phyloP scores from a whole-genome alignment of 2,113 vertebrate species.

The Oceanites oceanicus region DNA sequence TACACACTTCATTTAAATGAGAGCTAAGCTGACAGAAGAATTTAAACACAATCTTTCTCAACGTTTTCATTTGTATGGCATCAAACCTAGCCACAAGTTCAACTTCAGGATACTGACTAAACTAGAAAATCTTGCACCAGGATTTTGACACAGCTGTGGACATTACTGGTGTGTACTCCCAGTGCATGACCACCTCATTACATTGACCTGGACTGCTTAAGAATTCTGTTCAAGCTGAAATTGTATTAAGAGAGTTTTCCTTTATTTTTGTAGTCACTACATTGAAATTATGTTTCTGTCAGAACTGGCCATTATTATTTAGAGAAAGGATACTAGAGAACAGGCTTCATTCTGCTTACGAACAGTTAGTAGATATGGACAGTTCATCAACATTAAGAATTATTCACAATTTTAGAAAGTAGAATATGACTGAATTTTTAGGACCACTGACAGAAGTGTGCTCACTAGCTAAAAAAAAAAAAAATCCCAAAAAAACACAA shows the following conservation, averaged over 20 bases:
- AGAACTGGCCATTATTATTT: neutral
- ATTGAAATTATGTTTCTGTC: neutral
- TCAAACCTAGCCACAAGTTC: neutral
- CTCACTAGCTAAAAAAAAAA: neutral
- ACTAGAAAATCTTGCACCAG: neutral
- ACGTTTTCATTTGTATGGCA: neutral
- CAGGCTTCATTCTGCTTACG: neutral
- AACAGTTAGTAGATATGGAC: neutral
- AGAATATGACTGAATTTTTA: neutral
- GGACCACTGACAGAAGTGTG: neutral
- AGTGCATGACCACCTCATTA: fast-evolving
- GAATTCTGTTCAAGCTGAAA: neutral
- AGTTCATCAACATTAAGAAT: neutral
- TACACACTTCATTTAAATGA: neutral
- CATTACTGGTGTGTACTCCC: neutral
- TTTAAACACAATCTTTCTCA: neutral
- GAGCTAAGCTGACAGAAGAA: neutral
- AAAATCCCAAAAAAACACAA: neutral
- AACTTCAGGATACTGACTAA: neutral
- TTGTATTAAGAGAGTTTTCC: neutral
- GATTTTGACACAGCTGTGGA: neutral
- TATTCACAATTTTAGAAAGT: neutral
- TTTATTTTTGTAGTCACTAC: neutral
- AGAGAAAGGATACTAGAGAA: neutral
- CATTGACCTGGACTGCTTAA: neutral